Base-by-base conservation (phyloP, 1,140 invertebrate species). In the Drosophila kanapiae region DNA sequence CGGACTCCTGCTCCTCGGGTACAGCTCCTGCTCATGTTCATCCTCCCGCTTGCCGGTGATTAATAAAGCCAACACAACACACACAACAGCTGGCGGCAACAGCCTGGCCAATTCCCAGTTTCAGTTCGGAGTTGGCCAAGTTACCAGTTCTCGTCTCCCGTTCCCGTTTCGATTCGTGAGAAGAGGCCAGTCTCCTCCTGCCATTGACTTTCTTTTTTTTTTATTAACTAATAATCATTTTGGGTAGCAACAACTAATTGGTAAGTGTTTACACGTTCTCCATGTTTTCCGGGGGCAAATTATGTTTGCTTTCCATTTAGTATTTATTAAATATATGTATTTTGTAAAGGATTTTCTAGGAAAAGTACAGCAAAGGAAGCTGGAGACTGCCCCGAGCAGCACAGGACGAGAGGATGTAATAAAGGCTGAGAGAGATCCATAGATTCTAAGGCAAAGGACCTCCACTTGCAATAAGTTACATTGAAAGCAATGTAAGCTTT, bases 31-130 rank as follows among this genome's bases (percentile, higher is more conserved):
- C 18, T 14, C 18, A n/a, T 54, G 53, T 27, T 38, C 45, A 23
- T 37, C 31, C 47, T 56, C 59, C 48, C 37, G 31, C 54, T 27
- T 10, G 51, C 40, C 53, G 77, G 48, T 85, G 82, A 85, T 85
- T 85, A 85, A 85, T 86, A 85, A 85, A 82, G 51, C 49, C 40
- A 57, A 59, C 40, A 49, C 40, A 11, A 54, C 18, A 31, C 38
- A 18, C 69, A 18, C 69, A 49, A 42, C 67, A 72, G 67, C 53
- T 70, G 51, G 59, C 67, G 53, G 82, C 77, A 83, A 82, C 76
- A 84, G 80, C 68, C 69, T 79, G 78, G 72, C 76, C 79, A 71
- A 74, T 78, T 57, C 54, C 38, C 38, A 65, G 53, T 56, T 38
- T 38, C 13, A 54, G 51, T 14, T 8, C 7, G 13, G 14, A 33